Conservation (phyloP, 1,140 invertebrate genomes). For the Dufourea novaeangliae region DNA sequence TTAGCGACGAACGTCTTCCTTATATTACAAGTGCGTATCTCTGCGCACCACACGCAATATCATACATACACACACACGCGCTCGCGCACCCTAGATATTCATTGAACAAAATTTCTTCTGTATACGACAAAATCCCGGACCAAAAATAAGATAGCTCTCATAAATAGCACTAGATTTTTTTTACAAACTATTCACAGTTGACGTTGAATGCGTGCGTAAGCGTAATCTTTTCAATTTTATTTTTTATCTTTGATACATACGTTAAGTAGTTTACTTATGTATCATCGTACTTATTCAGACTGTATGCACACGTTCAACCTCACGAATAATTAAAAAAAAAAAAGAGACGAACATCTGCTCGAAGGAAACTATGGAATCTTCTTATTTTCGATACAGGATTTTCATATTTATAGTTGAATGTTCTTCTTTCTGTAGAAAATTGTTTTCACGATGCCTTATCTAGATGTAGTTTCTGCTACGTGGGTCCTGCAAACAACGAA, state of each 20-base stretch:
- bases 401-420: slow-evolving; percentile 19
- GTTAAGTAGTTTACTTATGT: neutral
- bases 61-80: slow-evolving; percentile 19
- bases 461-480: slow-evolving; percentile 74
- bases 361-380: slow-evolving; percentile 6
- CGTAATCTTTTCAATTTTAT: slow-evolving; percentile 24
- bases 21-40: slow-evolving; percentile 41
- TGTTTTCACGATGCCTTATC: slow-evolving; percentile 71
- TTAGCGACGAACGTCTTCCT: slow-evolving; percentile 19
- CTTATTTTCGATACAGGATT: slow-evolving; percentile 27
- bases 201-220: slow-evolving; percentile 24
- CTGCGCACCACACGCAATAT: slow-evolving; percentile 18
- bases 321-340: slow-evolving; percentile 30
- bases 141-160: slow-evolving; percentile 24
- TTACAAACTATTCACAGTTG: slow-evolving; percentile 33
- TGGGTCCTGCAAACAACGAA: slow-evolving; percentile 80
- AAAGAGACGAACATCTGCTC: too few species aligned
- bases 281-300: neutral
- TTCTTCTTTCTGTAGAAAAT: slow-evolving; percentile 32
- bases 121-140: slow-evolving; percentile 13
- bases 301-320: slow-evolving; percentile 23
- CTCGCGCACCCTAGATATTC: slow-evolving; percentile 17
- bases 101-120: neutral
- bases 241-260: neutral
- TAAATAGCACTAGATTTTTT: slow-evolving; percentile 3